Evolutionary conservation across 2,113 vertebrate genomes (phyloP).

Genomic region (Semicossyphus pulcher): DNA sequence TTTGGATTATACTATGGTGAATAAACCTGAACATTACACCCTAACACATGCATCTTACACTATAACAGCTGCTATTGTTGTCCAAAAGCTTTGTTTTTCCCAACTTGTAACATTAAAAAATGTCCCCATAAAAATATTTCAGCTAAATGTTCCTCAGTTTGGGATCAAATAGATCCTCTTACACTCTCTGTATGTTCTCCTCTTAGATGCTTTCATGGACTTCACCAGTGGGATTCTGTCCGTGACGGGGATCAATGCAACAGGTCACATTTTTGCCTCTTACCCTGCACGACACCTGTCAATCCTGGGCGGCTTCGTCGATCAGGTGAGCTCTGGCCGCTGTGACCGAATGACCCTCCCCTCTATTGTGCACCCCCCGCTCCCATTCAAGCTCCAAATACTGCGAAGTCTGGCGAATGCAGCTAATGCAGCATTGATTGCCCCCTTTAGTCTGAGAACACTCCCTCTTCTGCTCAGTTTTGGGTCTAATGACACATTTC

Average conservation of each 20-base stretch:
- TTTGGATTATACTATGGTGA: constrained; percentile 95
- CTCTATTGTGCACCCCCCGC: neutral
- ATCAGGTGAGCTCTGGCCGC: constrained; percentile 87
- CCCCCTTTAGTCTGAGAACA: constrained; percentile 66
- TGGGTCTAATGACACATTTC: constrained; percentile 71
- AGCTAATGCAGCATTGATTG: constrained; percentile 78
- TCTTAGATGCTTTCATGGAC: constrained; percentile 90
- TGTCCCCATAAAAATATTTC: neutral
- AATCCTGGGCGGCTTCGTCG: constrained; percentile 89
- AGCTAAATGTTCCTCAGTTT: neutral
- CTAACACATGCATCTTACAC: neutral
- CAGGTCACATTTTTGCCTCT: constrained; percentile 95
- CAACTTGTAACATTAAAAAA: no score
- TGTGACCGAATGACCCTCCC: constrained; percentile 29
- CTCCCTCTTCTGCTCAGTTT: constrained; percentile 54
- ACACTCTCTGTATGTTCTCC: constrained; percentile 34
- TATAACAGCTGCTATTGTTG: neutral
- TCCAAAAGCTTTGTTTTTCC: neutral
- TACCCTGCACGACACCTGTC: constrained; percentile 92
- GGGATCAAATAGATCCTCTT: neutral
- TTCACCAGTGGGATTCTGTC: constrained; percentile 89
- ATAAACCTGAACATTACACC: neutral
- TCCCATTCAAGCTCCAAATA: constrained; percentile 48
- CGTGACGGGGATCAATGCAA: constrained; percentile 92
- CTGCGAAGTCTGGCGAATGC: constrained; percentile 47